These are phyloP conservation scores for Gobiocypris rarus DNA, from an alignment of 2,113 vertebrate species.

Conservation along the genomic window DNA sequence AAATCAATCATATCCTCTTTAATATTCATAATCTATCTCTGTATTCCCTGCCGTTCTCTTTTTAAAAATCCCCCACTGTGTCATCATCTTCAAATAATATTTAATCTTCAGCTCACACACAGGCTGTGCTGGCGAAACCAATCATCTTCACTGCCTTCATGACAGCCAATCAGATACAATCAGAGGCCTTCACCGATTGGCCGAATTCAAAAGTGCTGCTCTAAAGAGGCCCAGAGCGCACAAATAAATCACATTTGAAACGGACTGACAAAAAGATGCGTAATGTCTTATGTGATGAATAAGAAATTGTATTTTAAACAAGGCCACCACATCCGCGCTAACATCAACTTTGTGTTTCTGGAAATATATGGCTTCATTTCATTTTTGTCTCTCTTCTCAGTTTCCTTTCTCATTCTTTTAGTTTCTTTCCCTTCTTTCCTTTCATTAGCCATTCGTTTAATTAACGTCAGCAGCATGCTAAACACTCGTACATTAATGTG, in stretches of 20 bases:
- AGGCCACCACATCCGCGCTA: background rate
- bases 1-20: slow-evolving; percentile 1
- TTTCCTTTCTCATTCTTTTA: background rate
- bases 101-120: slow-evolving; percentile 20
- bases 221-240: slow-evolving; percentile 3
- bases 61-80: background rate
- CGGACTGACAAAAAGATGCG: too few species aligned
- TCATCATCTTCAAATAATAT: slow-evolving; percentile 13
- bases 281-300: background rate
- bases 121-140: background rate
- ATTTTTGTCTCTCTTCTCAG: background rate
- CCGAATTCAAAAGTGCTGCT: background rate
- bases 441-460: slow-evolving; percentile 44
- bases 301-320: background rate
- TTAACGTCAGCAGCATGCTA: slow-evolving; percentile 45
- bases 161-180: slow-evolving; percentile 29
- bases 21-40: background rate
- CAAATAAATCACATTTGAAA: background rate
- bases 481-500: slow-evolving; percentile 50
- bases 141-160: background rate
- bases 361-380: background rate
- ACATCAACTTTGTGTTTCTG: background rate
- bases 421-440: slow-evolving; percentile 14
- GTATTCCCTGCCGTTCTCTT: background rate
- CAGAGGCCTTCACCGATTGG: background rate